Base-by-base conservation (phyloP, 2,888 invertebrate species). In the Papilio protenor region DNA sequence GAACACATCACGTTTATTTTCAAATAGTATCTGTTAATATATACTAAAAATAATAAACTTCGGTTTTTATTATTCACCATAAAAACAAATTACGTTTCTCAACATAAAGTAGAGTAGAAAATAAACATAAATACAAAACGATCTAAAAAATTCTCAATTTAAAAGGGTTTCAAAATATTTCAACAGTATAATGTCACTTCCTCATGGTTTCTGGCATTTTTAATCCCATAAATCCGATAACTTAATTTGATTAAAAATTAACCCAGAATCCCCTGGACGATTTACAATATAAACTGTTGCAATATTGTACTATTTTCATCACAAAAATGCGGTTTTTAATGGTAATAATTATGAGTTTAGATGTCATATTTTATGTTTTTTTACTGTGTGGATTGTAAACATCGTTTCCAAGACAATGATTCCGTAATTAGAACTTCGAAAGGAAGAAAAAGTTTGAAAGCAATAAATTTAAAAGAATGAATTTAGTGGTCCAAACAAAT, bases 401-500 rank as follows among this genome's bases (percentile, higher is more conserved):
- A 61, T 27, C 16, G 14, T 61, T 12, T 59, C 10, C 27, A 61
- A 61, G 61, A 61, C 27, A 61, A 61, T 61, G 14, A 27, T 61
- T 61, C 61, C 27, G 2, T 16, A 6, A 61, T 27, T 61, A 61
- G 27, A 61, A 61, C 27, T 27, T 61, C 5, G 61, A 61, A 27
- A 61, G 61, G 61, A 27, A 14, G 18, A 27, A 55, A 69, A n/a
- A 55, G 21, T 21, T 21, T 76, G 33, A 59, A 27, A 47, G 59
- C 47, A 59, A 45, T 45, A 69, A 59, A 59, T 61, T 61, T 64
- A 64, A 70, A 40, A 71, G 61, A 75, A 78, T 45, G 57, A 72
- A 76, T 76, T 79, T 78, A 78, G 70, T 78, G 52, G 45, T 57
- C 61, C 88, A 88, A 89, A 87, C 87, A 88, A 84, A 87, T 52